Percentiles rank a stretch among this genome's conserved stretches.
Evolutionary conservation across 2,797 vertebrate species (phyloP).

Genomic region (Mycteria americana): DNA sequence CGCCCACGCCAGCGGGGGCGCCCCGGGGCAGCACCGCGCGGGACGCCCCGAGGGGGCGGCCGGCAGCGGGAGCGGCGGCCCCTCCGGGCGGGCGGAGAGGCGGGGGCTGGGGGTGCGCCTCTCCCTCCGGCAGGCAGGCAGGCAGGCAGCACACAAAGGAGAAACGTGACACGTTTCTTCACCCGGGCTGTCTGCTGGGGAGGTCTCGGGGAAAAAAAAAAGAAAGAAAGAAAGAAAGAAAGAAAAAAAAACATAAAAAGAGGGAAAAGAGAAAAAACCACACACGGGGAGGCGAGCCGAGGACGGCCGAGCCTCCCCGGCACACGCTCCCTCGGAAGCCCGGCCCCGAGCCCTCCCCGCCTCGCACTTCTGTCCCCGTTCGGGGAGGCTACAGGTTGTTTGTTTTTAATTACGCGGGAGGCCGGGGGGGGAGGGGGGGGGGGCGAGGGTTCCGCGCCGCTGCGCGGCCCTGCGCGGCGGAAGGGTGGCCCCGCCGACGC

Average conservation of each 20-base stretch:
- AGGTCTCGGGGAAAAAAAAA: not conserved
- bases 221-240: no score
- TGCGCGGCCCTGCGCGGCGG: not conserved
- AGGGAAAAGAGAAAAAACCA: fast-evolving
- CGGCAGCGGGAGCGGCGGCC: not conserved
- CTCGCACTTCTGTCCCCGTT: not conserved
- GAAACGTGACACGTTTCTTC: conserved; percentile 33
- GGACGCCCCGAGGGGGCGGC: not conserved
- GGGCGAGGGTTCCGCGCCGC: not conserved
- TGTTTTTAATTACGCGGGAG: not conserved
- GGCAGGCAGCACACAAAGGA: conserved; percentile 31
- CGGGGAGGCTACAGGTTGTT: conserved; percentile 56
- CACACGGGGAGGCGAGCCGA: not conserved
- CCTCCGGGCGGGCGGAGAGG: not conserved
- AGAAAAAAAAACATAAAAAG: not conserved
- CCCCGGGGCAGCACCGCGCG: not conserved
- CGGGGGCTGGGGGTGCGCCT: not conserved
- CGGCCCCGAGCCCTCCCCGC: not conserved
- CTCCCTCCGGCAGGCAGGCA: not conserved
- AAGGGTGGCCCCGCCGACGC: not conserved
- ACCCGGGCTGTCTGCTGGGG: not conserved
- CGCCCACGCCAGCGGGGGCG: conserved; percentile 24
- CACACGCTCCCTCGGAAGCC: not conserved
- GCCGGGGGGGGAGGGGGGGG: no score
- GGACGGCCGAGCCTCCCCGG: not conserved